phyloP scores from a whole-genome alignment of 2,888 invertebrate genomes.

The Rhingia rostrata region DNA sequence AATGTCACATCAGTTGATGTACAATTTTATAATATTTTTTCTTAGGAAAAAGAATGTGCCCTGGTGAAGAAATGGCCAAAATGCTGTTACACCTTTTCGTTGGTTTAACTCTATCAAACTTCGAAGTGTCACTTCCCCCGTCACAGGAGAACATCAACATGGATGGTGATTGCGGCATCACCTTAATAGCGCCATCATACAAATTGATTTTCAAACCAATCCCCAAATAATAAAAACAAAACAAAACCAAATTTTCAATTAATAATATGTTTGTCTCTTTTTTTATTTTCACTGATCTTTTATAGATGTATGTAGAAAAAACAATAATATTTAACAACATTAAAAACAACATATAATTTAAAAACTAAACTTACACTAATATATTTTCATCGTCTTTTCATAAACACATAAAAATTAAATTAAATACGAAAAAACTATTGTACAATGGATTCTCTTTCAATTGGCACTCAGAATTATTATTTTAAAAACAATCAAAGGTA shows the following conservation, averaged over 20 bases:
- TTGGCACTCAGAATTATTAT: conserved; percentile 72
- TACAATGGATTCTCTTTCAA: conserved; percentile 58
- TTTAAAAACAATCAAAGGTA: conserved; percentile 67
- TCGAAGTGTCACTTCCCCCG: conserved; percentile 82
- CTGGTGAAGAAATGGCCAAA: conserved; percentile 92
- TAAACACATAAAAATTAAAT: conserved; percentile 55
- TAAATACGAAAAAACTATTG: conserved; percentile 54
- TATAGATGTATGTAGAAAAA: conserved; percentile 21
- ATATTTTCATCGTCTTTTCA: conserved; percentile 16
- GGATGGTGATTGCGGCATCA: conserved; percentile 89
- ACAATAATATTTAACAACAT: conserved; percentile 66
- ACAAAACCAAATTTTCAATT: conserved; percentile 23
- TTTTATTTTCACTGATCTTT: conserved; percentile 62
- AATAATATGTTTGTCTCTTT: conserved; percentile 38
- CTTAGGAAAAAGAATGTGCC: conserved; percentile 92
- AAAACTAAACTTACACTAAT: conserved; percentile 35
- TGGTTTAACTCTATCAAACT: conserved; percentile 86
- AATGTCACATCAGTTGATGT: not conserved
- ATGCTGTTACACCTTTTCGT: conserved; percentile 88
- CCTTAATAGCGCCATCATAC: conserved; percentile 87
- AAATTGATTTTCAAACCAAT: conserved; percentile 79
- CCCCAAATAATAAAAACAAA: conserved; percentile 38
- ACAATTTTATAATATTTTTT: not conserved
- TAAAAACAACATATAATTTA: conserved; percentile 54
- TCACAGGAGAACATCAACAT: conserved; percentile 84